Conservation (phyloP, 2,113 vertebrate genomes). For the Canis aureus region DNA sequence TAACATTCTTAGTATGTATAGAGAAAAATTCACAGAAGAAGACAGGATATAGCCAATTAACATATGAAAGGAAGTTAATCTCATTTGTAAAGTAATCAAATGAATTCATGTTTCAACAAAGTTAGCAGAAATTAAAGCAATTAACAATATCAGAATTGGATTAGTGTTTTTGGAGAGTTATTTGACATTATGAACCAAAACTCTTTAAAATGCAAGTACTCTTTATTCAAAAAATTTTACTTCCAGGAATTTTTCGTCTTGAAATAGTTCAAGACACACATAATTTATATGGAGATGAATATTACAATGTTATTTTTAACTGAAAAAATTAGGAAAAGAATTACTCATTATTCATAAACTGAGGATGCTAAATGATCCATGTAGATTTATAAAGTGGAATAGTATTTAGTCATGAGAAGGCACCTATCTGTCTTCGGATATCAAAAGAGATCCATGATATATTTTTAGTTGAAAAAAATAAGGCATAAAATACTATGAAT, state of each 20-base stretch:
- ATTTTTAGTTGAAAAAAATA: constrained; percentile 51
- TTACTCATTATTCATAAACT: constrained; percentile 7
- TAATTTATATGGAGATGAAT: neutral
- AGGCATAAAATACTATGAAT: neutral
- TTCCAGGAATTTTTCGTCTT: neutral
- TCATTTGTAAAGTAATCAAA: constrained; percentile 29
- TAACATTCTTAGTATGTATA: neutral
- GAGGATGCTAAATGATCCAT: neutral
- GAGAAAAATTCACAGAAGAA: constrained; percentile 14
- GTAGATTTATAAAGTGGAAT: constrained; percentile 41
- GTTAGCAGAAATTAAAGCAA: constrained; percentile 51
- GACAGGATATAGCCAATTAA: neutral
- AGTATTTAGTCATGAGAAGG: constrained; percentile 36
- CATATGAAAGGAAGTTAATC: neutral
- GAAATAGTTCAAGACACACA: constrained; percentile 11
- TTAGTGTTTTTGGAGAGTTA: constrained; percentile 21
- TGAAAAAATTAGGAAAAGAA: constrained; percentile 40
- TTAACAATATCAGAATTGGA: neutral
- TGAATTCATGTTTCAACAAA: constrained; percentile 27
- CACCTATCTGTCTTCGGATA: neutral
- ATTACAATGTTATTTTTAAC: constrained; percentile 20
- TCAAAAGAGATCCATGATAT: neutral
- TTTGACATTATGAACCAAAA: constrained; percentile 30
- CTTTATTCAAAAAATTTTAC: constrained; percentile 1
- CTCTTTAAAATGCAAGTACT: neutral